Percentiles rank a stretch among this genome's conserved stretches.
phyloP scores from a whole-genome alignment of 2,113 vertebrate species.

The Columba livia region DNA sequence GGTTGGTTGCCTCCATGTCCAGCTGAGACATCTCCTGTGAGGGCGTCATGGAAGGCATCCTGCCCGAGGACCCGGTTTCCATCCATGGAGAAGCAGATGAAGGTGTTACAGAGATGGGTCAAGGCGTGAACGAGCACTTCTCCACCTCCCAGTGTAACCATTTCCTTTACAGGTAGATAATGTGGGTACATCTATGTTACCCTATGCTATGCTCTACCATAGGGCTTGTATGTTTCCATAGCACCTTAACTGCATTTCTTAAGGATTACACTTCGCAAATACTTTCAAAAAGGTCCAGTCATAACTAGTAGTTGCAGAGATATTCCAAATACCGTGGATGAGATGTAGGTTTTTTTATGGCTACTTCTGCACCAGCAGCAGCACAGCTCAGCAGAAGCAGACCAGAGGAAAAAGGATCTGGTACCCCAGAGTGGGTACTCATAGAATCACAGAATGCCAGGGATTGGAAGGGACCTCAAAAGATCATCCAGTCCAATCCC shows the following conservation, averaged over 20 bases:
- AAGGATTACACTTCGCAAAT: not conserved
- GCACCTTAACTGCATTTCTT: not conserved
- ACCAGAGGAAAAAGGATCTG: not conserved
- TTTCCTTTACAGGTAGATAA: not conserved
- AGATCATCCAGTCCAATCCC: too few species aligned
- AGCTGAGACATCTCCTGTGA: not conserved
- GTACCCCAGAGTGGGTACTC: not conserved
- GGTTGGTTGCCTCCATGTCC: not conserved
- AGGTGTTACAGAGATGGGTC: not conserved
- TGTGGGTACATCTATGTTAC: accelerated
- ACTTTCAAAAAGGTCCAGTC: not conserved
- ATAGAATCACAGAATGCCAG: too few species aligned
- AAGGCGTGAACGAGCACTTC: not conserved
- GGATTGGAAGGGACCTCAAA: too few species aligned
- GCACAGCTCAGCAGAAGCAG: not conserved
- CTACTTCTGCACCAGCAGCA: not conserved
- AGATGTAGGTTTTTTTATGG: not conserved
- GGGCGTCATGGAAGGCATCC: not conserved
- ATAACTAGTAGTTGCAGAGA: not conserved
- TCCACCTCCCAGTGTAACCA: not conserved
- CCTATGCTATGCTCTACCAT: not conserved
- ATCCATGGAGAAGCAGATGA: not conserved
- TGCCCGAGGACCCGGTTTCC: not conserved
- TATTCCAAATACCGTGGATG: not conserved
- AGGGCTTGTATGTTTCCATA: not conserved